Evolutionary conservation across 2,888 invertebrate genomes (phyloP).

Genomic region (Cremastinae sp.): DNA sequence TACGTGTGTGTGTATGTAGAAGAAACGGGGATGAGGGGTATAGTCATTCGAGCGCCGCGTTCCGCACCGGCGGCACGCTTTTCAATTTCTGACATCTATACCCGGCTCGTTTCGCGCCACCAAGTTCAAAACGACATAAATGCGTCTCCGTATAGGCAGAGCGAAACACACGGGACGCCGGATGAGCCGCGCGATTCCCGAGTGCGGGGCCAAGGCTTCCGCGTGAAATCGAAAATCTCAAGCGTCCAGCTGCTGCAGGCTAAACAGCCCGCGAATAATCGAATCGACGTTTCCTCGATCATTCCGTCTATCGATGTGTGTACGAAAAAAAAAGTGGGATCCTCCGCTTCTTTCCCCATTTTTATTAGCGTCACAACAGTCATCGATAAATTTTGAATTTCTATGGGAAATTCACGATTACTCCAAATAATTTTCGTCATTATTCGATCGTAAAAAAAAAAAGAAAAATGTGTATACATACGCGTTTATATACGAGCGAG

Average conservation of each 20-base stretch:
- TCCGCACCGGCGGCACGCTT: constrained; percentile 70
- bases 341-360: not conserved
- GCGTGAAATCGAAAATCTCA: constrained; percentile 60
- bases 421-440: too few species aligned
- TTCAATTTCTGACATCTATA: constrained; percentile 65
- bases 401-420: too few species aligned
- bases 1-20: too few species aligned
- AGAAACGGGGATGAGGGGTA: not conserved
- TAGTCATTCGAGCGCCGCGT: constrained; percentile 64
- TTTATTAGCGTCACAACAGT: constrained; percentile 2
- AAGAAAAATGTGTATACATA: too few species aligned
- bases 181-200: too few species aligned
- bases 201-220: constrained; percentile 32
- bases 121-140: constrained; percentile 42
- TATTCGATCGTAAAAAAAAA: too few species aligned
- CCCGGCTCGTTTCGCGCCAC: constrained; percentile 49
- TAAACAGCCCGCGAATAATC: constrained; percentile 64
- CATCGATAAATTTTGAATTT: not conserved
- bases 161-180: too few species aligned
- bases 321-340: not conserved
- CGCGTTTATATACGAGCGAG: too few species aligned
- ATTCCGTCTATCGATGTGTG: constrained; percentile 25
- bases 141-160: constrained; percentile 34
- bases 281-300: constrained; percentile 58
- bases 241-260: constrained; percentile 60